These are phyloP conservation scores for Tauraco erythrolophus DNA, from an alignment of 2,113 vertebrate species.

Conservation along the genomic window DNA sequence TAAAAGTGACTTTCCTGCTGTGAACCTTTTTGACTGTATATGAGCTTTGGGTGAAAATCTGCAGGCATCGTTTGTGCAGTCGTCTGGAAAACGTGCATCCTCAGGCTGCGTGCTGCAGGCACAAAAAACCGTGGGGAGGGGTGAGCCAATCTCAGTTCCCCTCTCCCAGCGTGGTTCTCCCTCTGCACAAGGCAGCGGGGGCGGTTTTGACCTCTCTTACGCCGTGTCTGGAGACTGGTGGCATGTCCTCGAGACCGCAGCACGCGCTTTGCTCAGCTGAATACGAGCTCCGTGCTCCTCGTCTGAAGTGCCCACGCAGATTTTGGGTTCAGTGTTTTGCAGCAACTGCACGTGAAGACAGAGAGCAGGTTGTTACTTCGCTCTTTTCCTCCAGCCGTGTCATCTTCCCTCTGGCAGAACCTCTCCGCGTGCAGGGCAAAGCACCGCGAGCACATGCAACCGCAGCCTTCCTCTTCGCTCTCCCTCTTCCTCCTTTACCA, in stretches of 20 bases:
- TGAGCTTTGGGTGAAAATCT: neutral
- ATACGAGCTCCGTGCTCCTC: neutral
- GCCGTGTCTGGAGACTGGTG: neutral
- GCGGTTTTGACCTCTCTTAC: neutral
- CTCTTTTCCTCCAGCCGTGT: neutral
- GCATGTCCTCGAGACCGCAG: neutral
- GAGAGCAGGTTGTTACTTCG: neutral
- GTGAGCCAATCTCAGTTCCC: neutral
- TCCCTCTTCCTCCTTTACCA: neutral
- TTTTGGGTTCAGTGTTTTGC: neutral
- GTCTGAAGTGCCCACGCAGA: neutral
- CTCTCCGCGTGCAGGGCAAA: neutral
- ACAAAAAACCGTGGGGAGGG: accelerated
- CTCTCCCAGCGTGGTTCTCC: neutral
- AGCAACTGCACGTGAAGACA: neutral
- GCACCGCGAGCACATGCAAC: neutral
- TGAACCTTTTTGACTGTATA: accelerated
- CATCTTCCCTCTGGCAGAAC: neutral
- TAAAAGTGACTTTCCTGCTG: neutral
- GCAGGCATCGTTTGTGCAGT: accelerated
- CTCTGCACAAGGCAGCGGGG: neutral
- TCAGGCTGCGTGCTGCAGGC: accelerated
- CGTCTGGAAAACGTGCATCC: neutral
- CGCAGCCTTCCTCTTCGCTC: neutral
- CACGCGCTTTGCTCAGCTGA: neutral